These are phyloP conservation scores for Lota lota DNA, from an alignment of 2,113 vertebrate genomes.

Conservation along the genomic window DNA sequence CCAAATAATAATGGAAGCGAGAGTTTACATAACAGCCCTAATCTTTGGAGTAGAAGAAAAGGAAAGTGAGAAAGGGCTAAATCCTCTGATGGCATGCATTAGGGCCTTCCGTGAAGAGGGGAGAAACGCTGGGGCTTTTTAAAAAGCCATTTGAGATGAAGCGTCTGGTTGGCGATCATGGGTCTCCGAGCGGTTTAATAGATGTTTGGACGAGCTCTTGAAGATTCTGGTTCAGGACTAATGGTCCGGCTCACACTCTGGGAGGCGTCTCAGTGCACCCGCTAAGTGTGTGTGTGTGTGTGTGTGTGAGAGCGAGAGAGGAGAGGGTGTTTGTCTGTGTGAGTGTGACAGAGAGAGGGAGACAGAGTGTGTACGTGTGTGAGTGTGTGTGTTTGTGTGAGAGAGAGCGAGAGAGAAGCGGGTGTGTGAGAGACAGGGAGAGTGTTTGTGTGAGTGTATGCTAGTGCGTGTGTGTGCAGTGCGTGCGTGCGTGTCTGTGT, in stretches of 20 bases:
- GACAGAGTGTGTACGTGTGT: constrained; percentile 27
- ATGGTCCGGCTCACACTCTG: constrained; percentile 38
- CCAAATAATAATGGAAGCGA: constrained; percentile 49
- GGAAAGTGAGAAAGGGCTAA: constrained; percentile 23
- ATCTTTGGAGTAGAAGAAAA: constrained; percentile 57
- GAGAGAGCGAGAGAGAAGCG: too few relatives aligned
- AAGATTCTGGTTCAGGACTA: constrained; percentile 53
- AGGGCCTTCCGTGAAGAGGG: constrained; percentile 52
- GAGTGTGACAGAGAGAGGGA: constrained; percentile 43
- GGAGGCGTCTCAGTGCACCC: constrained; percentile 29
- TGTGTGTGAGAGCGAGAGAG: constrained; percentile 16
- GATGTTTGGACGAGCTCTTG: constrained; percentile 57
- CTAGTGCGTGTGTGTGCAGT: too few relatives aligned
- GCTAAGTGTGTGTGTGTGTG: constrained; percentile 12
- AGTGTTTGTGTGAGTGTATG: too few relatives aligned
- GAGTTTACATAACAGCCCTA: constrained; percentile 50
- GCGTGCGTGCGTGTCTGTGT: too few relatives aligned
- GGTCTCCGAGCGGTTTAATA: constrained; percentile 64
- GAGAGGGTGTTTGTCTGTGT: constrained; percentile 24
- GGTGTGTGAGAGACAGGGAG: not conserved
- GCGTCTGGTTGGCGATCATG: constrained; percentile 52
- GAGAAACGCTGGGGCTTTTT: constrained; percentile 59
- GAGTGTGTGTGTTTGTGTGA: constrained; percentile 10
- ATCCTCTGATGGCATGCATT: constrained; percentile 52
- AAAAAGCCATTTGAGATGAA: constrained; percentile 52